Evolutionary conservation across 2,888 invertebrate species (phyloP), one percentile per base, ranked within the genome.

Genomic region (Plutella xylostella): DNA sequence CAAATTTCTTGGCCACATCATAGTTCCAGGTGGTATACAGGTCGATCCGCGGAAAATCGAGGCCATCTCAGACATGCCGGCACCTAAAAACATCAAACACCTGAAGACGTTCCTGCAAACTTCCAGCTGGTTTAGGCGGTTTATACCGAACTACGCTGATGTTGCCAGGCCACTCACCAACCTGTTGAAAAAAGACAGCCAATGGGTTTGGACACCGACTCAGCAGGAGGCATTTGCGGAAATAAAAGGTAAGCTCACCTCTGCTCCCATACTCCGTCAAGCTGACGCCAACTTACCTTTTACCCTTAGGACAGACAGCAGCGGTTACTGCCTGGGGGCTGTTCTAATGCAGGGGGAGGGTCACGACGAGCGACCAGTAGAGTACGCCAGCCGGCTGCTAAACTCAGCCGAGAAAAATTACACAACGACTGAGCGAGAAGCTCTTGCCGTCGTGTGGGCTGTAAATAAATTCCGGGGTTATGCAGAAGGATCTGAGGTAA

Each of bases 401-500:
- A 53, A 44, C 0, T 4, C 42, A 6, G 57, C 63, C 4, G 67
- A 75, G 49, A 41, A 43, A 4, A 66, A 63, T 14, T 71, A 73
- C 43, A 55, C 60, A 0, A 61, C 63, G 2, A 65, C 62, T 0
- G 68, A 74, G 43, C 55, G 61, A 30, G 73, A 73, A 54, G 62
- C 58, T 0, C 48, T 67, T 11, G 61, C 66, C 0, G 50, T 53
- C 4, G 49, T 53, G 1, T 73, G 57, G 55, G 64, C 65, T 1
- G 50, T 70, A 0, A 33, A 55, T 14, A 70, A 68, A 46, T 75
- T 68, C 48, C 43, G 68, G 25, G 62, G 62, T 1, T 83, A 67
- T 47, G 45, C 79, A 0, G 65, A 71, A 45, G 61, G 63, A 64
- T 63, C 0, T 70, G 72, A 50, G 70, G 71, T 51, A 58, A 60